A percentile compares a stretch with the other conserved stretches of the same genome.
Conservation (phyloP, 2,888 invertebrate species). For the Drosophila melanosoma region DNA sequence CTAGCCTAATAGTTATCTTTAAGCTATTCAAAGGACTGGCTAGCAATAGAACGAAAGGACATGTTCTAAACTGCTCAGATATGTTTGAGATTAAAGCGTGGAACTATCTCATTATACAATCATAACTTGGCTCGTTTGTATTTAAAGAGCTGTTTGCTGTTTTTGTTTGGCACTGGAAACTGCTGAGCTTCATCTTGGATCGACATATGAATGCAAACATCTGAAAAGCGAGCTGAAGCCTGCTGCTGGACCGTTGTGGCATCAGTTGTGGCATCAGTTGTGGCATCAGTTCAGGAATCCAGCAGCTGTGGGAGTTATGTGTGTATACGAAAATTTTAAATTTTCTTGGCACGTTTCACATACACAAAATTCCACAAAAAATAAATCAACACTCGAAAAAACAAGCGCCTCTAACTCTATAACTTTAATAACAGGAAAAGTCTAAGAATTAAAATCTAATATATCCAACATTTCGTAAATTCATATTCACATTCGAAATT, state of each 20-base stretch:
- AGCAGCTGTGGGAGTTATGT: background rate
- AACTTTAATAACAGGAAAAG: background rate
- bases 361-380: background rate
- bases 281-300: background rate
- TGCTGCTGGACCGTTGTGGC: background rate
- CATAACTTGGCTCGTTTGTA: background rate
- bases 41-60: background rate
- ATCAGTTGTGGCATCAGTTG: background rate
- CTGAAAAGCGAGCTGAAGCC: background rate
- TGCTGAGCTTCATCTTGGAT: background rate
- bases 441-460: background rate
- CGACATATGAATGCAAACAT: background rate
- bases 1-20: background rate
- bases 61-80: background rate
- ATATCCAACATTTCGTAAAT: background rate
- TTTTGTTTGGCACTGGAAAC: background rate
- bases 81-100: background rate
- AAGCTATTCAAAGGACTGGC: background rate
- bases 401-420: background rate
- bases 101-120: background rate
- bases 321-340: background rate
- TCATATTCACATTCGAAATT: background rate
- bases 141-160: background rate
- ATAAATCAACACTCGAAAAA: background rate
- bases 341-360: background rate